A percentile compares a stretch with the other conserved stretches of the same genome.
These are phyloP conservation scores for Salpingus planirostris DNA, from an alignment of 2,888 invertebrate species.

Conservation along the genomic window DNA sequence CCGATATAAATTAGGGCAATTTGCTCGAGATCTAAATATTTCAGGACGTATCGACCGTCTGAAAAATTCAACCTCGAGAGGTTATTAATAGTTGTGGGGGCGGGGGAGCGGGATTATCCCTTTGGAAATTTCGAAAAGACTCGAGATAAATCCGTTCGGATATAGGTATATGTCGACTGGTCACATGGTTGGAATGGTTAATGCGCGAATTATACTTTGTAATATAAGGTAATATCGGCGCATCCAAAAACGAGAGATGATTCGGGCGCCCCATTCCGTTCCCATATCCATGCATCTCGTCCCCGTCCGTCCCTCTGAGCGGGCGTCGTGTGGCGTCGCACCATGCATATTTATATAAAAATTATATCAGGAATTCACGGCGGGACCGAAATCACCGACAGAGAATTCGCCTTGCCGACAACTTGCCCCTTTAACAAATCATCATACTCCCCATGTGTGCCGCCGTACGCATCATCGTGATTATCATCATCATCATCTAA, in stretches of 20 bases:
- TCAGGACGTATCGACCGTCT: conserved; percentile 1
- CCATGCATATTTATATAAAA: conserved; percentile 31
- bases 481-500: no score
- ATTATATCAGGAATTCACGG: conserved; percentile 19
- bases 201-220: conserved; percentile 31
- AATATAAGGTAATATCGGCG: conserved; percentile 28
- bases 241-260: conserved; percentile 14
- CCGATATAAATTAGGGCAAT: no score
- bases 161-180: conserved; percentile 12
- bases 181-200: conserved; percentile 26
- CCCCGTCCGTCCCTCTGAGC: conserved; percentile 11
- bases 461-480: no score
- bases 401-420: no score
- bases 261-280: conserved; percentile 5
- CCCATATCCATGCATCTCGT: not conserved
- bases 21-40: not conserved
- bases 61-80: not conserved
- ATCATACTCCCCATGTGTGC: no score
- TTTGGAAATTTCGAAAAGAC: conserved; percentile 3
- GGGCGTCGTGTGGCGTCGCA: conserved; percentile 21
- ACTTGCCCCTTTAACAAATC: no score
- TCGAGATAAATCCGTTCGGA: conserved; percentile 13
- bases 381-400: no score
- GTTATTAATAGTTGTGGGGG: not conserved
- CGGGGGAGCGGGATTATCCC: not conserved